Evolutionary conservation across 53 echinoderm and acorn worm species (phyloP).

Genomic region (Antedon mediterranea): DNA sequence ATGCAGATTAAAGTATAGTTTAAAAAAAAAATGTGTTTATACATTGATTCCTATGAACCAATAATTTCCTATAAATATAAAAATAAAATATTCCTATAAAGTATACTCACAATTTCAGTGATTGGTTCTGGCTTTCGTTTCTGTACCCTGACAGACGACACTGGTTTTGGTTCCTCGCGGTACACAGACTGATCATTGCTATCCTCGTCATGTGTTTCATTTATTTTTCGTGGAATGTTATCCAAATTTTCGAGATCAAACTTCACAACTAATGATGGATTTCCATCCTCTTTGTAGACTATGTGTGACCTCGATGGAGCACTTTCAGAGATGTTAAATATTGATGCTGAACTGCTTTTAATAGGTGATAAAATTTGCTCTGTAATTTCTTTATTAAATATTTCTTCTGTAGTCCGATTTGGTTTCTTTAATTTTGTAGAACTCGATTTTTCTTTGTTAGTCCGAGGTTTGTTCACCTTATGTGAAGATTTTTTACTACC

Average conservation of each 20-base stretch:
- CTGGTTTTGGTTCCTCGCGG: neutral
- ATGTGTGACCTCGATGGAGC: neutral
- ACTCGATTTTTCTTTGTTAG: neutral
- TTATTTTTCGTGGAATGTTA: neutral
- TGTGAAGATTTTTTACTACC: neutral
- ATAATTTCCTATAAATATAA: too few species aligned
- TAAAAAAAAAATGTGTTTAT: too few species aligned
- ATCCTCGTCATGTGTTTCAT: neutral
- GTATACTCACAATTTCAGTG: neutral
- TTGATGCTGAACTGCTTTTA: neutral
- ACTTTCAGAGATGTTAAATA: neutral
- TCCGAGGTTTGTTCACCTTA: neutral
- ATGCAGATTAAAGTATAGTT: too few species aligned
- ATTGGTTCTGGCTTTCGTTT: neutral
- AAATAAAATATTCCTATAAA: too few species aligned
- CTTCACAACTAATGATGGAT: neutral
- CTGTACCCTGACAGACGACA: neutral
- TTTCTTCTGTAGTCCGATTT: neutral
- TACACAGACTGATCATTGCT: neutral
- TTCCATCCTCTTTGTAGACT: neutral
- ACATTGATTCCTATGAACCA: too few species aligned
- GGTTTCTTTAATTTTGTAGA: neutral
- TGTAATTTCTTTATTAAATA: neutral
- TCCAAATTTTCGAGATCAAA: neutral
- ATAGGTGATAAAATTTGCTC: constrained; percentile 1